Base-by-base conservation (phyloP, 2,113 vertebrate species). In the Cryptomyrus ogoouensis region DNA sequence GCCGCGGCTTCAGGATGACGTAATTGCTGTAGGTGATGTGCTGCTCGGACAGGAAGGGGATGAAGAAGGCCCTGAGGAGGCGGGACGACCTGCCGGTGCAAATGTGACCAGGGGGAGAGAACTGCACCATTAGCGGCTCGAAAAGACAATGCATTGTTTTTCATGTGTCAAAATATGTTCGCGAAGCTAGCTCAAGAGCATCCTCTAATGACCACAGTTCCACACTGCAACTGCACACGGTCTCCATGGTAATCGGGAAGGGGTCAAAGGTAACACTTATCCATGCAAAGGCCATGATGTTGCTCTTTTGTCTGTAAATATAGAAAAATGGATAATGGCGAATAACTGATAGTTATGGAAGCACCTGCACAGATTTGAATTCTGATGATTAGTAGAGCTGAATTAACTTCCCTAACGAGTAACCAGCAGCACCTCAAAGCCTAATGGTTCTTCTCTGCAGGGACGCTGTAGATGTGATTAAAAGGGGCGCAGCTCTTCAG, bases 21-120 rank as follows among this genome's bases (percentile, higher is more conserved):
- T 98, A 98, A 94, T 96, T 97, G 52, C 92, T 92, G 77, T 96
- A 97, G 0, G 90, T 89, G 0, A 96, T 97, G 90, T 97, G 93
- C 58, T 93, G 94, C 46, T 97, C 96, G 0, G 97, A 98, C 66
- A 98, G 92, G 83, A 97, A 93, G 0, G 97, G 97, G 83, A 98
- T 0, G 87, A 97, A 98, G 93, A 98, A 97, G 0, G 97, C 96
- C 85, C 97, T 95, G 74, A 97, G 94, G 58, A 97, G 92, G 92
- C 92, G 93, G 0, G 97, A 97, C 62, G 97, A 98, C 93, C 97
- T 98, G 94, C 19, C 19, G 91, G 42, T 21, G 80, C 83, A 84
- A 21, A 84, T 24, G 17, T 5, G 83, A 53, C 3, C 27, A 24
- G 70, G 56, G 21, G 17, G 46, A 80, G 31, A 39, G 44, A 44